Conservation (phyloP, 2,888 invertebrate genomes). For the Slavum lentiscoides region DNA sequence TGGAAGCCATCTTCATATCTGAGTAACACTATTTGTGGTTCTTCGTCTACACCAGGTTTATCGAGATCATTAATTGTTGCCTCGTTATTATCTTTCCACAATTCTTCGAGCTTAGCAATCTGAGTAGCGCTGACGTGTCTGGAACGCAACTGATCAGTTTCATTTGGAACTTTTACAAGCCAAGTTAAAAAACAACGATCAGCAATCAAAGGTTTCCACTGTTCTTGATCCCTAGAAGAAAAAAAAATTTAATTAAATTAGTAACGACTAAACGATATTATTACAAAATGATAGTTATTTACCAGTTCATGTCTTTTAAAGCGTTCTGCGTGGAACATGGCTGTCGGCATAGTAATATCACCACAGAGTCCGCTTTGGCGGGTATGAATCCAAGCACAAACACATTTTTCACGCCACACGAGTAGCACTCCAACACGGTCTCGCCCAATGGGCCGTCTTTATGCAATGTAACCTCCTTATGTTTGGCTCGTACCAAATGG, state of each 20-base stretch:
- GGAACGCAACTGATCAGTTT: slow-evolving; percentile 93
- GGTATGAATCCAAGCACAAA: slow-evolving; percentile 99
- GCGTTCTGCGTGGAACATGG: slow-evolving; percentile 98
- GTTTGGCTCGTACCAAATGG: slow-evolving; percentile 97
- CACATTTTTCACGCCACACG: slow-evolving; percentile 96
- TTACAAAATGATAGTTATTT: slow-evolving; percentile 56
- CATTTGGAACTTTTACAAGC: slow-evolving; percentile 96
- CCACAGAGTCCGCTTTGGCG: slow-evolving; percentile 97
- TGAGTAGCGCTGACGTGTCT: slow-evolving; percentile 96
- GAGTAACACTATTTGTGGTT: slow-evolving; percentile 83
- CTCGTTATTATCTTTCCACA: slow-evolving; percentile 98
- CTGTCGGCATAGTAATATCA: slow-evolving; percentile 93
- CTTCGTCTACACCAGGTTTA: slow-evolving; percentile 96
- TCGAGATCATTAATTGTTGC: slow-evolving; percentile 98
- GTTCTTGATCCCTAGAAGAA: slow-evolving; percentile 80
- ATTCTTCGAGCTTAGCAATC: slow-evolving; percentile 95
- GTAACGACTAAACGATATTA: not conserved
- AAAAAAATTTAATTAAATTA: not conserved
- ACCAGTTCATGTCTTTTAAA: slow-evolving; percentile 97
- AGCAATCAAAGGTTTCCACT: slow-evolving; percentile 97
- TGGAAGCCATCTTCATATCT: slow-evolving; percentile 98
- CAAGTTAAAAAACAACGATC: slow-evolving; percentile 95
- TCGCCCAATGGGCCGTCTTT: slow-evolving; percentile 97
- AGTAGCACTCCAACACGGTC: slow-evolving; percentile 97
- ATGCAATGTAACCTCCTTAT: slow-evolving; percentile 97